A percentile compares a stretch with the other conserved stretches of the same genome.
phyloP scores from a whole-genome alignment of 2,113 vertebrate genomes.

The Pteronura brasiliensis region DNA sequence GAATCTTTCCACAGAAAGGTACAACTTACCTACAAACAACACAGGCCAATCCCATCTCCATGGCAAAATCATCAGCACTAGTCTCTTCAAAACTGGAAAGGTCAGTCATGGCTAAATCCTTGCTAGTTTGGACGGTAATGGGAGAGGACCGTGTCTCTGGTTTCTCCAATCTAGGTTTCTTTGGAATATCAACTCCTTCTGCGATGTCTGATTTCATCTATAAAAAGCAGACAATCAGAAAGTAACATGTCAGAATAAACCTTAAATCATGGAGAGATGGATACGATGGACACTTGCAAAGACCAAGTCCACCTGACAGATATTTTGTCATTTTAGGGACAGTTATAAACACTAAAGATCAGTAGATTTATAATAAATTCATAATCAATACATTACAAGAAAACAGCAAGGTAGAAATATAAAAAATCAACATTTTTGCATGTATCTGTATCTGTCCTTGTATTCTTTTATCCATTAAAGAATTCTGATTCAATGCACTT shows the following conservation, averaged over 20 bases:
- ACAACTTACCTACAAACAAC: constrained; percentile 93
- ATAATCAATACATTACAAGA: not conserved
- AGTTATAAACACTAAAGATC: not conserved
- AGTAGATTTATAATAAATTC: not conserved
- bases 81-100: constrained; percentile 95
- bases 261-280: not conserved
- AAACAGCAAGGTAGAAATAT: not conserved
- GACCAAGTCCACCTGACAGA: not conserved
- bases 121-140: constrained; percentile 91
- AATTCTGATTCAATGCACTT: not conserved
- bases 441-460: not conserved
- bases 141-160: constrained; percentile 92
- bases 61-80: constrained; percentile 97
- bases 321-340: not conserved
- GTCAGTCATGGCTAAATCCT: constrained; percentile 91
- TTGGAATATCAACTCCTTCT: constrained; percentile 89
- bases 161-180: constrained; percentile 94
- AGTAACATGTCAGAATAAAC: not conserved
- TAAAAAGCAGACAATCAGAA: constrained; percentile 15
- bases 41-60: constrained; percentile 99
- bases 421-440: not conserved
- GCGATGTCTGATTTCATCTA: constrained; percentile 88
- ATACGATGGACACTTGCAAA: not conserved
- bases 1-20: not conserved
- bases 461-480: not conserved